Conservation (phyloP, 2,888 invertebrate species). For the Marronus borbonicus region DNA sequence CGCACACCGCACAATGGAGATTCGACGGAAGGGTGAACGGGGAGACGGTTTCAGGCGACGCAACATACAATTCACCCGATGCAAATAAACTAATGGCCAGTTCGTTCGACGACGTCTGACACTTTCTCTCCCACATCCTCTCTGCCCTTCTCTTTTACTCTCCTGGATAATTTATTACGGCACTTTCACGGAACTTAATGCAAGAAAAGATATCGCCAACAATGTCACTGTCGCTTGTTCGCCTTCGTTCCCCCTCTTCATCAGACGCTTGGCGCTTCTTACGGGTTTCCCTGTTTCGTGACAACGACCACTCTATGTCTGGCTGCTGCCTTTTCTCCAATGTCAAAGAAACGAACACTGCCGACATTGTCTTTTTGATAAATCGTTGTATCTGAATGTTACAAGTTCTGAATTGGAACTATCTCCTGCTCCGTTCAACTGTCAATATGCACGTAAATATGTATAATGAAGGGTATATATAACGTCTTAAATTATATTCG, state of each 20-base stretch:
- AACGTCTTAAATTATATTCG: too few species aligned
- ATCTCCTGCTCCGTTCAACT: background rate
- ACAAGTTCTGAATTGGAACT: slow-evolving; percentile 42
- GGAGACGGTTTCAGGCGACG: slow-evolving; percentile 15
- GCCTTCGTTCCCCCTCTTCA: background rate
- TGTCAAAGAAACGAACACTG: slow-evolving; percentile 48
- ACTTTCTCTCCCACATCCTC: background rate
- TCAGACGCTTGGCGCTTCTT: too few species aligned
- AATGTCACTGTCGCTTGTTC: slow-evolving; percentile 33
- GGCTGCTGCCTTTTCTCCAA: slow-evolving; percentile 40
- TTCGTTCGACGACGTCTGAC: slow-evolving; percentile 47
- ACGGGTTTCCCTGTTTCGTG: background rate
- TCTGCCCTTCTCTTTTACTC: slow-evolving; percentile 4
- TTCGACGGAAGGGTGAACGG: slow-evolving; percentile 3
- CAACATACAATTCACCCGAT: slow-evolving; percentile 41
- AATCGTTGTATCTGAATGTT: slow-evolving; percentile 46
- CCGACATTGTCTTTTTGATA: slow-evolving; percentile 52
- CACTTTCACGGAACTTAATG: slow-evolving; percentile 52
- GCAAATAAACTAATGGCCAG: slow-evolving; percentile 54
- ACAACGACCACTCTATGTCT: background rate
- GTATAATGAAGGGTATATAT: too few species aligned
- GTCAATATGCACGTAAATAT: background rate
- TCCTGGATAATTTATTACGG: slow-evolving; percentile 51
- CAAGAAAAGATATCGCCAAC: slow-evolving; percentile 48
- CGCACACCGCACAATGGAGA: slow-evolving; percentile 42